Evolutionary conservation across 1,140 invertebrate genomes (phyloP), one percentile per base, ranked within the genome.

Genomic region (Panulirus ornatus): DNA sequence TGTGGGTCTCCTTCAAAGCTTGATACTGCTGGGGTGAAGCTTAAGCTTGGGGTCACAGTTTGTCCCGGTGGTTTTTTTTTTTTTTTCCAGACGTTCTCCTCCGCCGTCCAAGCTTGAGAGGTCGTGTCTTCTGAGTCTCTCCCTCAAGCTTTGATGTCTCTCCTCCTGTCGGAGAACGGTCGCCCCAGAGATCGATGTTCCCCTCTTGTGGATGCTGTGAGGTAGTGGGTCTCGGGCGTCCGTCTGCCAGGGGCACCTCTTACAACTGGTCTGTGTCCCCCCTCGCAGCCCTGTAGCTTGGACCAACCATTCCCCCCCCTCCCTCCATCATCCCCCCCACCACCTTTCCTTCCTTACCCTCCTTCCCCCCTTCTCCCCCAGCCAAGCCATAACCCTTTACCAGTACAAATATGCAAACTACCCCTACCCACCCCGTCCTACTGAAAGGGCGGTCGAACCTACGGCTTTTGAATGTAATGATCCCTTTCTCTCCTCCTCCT

Each of bases 371-470:
- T 42, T 11, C 36, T 22, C 40, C 36, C 36, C 51, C 38, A 58
- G 30, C 36, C 47, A 38, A 8, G 5, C 75, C 81, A 63, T 84
- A 84, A 84, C 82, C 82, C 82, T 84, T 84, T 84, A 42, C 63
- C 82, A 84, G 51, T 42, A 84, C 36, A 84, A 83, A 84, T 84
- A 84, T 84, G 82, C 82, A 84, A 84, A 84, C 54, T 84, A 84
- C 82, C 82, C 47, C 79, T 14, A 19, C 54, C 82, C 5, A 42
- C 30, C 70, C 16, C 82, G 34, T 51, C 82, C n/a, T 19, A 27
- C 36, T 84, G 36, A 84, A 84, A 84, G 82, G 82, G 58, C 27
- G 34, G n/a, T 40, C 82, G 19, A 63, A 22, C 38, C 58, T 42
- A 36, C 11, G 63, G 82, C 40, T 70, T 63, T 84, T 84, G 82